Base-by-base conservation (phyloP, 1,140 invertebrate species). In the Mactra quadrangularis region DNA sequence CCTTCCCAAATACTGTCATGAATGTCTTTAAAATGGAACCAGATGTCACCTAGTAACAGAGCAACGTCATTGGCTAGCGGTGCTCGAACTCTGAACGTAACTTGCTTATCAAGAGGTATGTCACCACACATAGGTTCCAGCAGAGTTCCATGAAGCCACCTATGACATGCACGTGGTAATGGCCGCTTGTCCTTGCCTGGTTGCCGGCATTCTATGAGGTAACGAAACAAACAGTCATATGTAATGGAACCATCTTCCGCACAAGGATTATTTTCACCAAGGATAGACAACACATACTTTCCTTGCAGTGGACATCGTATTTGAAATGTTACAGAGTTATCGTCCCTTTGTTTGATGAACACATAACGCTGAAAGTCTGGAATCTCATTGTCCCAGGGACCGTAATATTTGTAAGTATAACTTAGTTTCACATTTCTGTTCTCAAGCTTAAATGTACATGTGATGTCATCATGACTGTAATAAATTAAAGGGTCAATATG, bases 1-100 rank as follows among this genome's bases (percentile, higher is more conserved):
- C 90, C 92, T 84, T 92, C 90, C 92, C 92, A 93, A 25, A 91
- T 88, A 53, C 86, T 87, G 74, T 90, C 89, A 31, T 85, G 72
- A 25, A 87, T 53, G 45, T 85, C 77, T n/a, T 87, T 85, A 55
- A 91, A 90, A 78, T 92, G 90, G 75, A 89, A 88, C 91, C 91
- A 92, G 6, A 87, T 86, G 55, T 90, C 90, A 1, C 87, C 89
- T 33, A 90, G 90, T 31, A 92, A 76, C 33, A 92, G 83, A 38
- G 90, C 89, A 55, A 92, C 87, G 57, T 92, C 91, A 22, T 82
- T 85, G 13, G 91, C 91, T 19, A 86, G 55, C 4, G 91, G 90
- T 11, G 88, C 88, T 15, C 90, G 71, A 6, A 92, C 86, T 4
- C 88, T 77, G 83, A 92, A 92, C n/a, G 86, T 89, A 29, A 90